Conservation (phyloP, 2,797 vertebrate species). For the Apogon hyalosoma region DNA sequence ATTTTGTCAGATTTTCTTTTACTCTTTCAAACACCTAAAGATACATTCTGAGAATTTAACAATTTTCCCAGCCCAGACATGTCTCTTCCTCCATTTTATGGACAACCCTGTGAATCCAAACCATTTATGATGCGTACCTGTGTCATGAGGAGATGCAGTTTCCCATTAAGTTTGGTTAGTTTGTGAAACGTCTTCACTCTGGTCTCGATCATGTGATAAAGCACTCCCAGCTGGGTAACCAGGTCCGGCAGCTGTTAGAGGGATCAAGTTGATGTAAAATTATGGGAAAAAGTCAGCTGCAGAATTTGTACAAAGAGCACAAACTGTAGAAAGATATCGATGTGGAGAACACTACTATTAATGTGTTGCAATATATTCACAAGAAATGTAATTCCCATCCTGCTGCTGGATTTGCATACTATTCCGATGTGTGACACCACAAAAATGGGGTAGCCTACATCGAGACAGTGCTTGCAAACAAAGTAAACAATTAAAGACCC, state of each 20-base stretch:
- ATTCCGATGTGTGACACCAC: too few relatives aligned
- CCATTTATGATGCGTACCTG: slow-evolving; percentile 82
- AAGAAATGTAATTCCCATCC: too few relatives aligned
- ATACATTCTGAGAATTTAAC: background rate
- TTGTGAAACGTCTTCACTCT: slow-evolving; percentile 95
- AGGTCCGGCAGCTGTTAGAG: slow-evolving; percentile 91
- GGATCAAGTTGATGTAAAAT: slow-evolving; percentile 18
- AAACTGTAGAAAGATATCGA: background rate
- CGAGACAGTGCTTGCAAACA: too few relatives aligned
- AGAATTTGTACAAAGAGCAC: slow-evolving; percentile 11
- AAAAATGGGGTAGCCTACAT: too few relatives aligned
- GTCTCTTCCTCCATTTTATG: background rate
- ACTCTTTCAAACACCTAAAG: background rate
- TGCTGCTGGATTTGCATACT: too few relatives aligned
- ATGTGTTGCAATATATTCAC: too few relatives aligned
- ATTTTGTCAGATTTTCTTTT: background rate
- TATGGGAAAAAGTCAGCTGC: slow-evolving; percentile 1
- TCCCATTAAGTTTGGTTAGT: slow-evolving; percentile 93
- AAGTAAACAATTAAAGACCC: too few relatives aligned
- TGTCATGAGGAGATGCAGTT: slow-evolving; percentile 93
- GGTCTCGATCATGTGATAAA: slow-evolving; percentile 97
- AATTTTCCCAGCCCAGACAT: background rate
- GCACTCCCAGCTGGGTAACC: slow-evolving; percentile 90
- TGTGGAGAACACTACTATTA: background rate
- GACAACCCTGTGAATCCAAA: background rate